These are phyloP conservation scores for Epirrhoe alternata DNA, from an alignment of 2,888 invertebrate genomes.

Conservation along the genomic window DNA sequence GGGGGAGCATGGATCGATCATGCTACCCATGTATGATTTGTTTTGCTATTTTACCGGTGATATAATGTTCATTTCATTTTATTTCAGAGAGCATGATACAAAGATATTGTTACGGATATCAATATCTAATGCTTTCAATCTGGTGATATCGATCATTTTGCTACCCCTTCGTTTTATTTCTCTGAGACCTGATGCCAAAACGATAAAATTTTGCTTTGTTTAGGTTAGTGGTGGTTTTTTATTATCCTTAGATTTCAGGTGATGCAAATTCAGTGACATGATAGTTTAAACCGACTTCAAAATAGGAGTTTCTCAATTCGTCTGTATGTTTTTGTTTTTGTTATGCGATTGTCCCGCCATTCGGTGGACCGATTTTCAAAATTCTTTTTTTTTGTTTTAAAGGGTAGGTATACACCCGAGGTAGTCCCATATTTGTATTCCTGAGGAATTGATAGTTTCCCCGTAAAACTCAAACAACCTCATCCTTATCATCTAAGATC, in stretches of 20 bases:
- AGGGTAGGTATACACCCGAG: too few relatives aligned
- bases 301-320: too few relatives aligned
- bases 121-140: neutral
- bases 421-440: too few relatives aligned
- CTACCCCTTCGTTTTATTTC: neutral
- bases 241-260: neutral
- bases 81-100: neutral
- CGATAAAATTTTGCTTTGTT: neutral
- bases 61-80: conserved; percentile 33
- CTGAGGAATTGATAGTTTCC: too few relatives aligned
- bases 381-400: too few relatives aligned
- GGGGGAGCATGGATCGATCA: conserved; percentile 67
- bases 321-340: too few relatives aligned
- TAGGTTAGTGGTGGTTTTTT: neutral
- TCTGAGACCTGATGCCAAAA: neutral
- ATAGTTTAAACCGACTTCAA: too few relatives aligned
- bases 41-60: conserved; percentile 61
- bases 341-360: too few relatives aligned
- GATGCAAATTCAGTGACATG: too few relatives aligned
- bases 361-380: too few relatives aligned
- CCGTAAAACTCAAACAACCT: too few relatives aligned
- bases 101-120: neutral
- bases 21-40: conserved; percentile 70
- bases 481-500: too few relatives aligned
- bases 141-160: neutral